Base-by-base conservation (phyloP, 2,113 vertebrate species). In the Carassius gibelio region DNA sequence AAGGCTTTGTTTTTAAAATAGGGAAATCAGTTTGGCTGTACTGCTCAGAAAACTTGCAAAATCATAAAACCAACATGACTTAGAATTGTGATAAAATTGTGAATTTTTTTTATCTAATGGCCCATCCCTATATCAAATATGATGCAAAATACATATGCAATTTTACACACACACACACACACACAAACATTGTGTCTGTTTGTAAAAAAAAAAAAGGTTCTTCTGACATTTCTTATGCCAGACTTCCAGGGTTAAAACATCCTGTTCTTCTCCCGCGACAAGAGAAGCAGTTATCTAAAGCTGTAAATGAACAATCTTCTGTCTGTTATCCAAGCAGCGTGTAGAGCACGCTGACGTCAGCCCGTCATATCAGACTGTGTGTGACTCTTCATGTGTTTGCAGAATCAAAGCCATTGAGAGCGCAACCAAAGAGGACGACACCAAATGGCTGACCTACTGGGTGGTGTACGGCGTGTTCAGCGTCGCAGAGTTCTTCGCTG, bases 321-420 rank as follows among this genome's bases (percentile, higher is more conserved):
- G 68, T 21, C 68, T 21, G 68, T 72, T 38, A 72, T 38, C 68
- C 10, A 2, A 71, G n/a, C 4, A 9, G 21, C 23, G 4, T 26
- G 23, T 21, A 17, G 0, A 1, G 42, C 1, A 26, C 10, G 61
- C 61, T 1, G 42, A 42, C 7, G 8, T 42, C 42, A 8, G 42
- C 1, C 1, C 42, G 4, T 36, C 10, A 38, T 59, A 38, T 76
- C 19, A 26, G 38, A 48, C 30, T 38, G 4, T 83, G 38, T 38
- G 38, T 38, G 38, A 38, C 38, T 7, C 38, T 38, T 34, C 13
- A 7, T 83, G 9, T 75, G 45, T 88, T 92, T 91, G 19, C 94
- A 99, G 98, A 88, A 98, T 99, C 87, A 99, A 99, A 92, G 98
- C 98, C 62, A 99, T 99, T 76, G 98, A 99, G 94, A 99, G 98